These are phyloP conservation scores for Ictidomys tridecemlineatus DNA, from an alignment of 2,113 vertebrate species.

Conservation along the genomic window DNA sequence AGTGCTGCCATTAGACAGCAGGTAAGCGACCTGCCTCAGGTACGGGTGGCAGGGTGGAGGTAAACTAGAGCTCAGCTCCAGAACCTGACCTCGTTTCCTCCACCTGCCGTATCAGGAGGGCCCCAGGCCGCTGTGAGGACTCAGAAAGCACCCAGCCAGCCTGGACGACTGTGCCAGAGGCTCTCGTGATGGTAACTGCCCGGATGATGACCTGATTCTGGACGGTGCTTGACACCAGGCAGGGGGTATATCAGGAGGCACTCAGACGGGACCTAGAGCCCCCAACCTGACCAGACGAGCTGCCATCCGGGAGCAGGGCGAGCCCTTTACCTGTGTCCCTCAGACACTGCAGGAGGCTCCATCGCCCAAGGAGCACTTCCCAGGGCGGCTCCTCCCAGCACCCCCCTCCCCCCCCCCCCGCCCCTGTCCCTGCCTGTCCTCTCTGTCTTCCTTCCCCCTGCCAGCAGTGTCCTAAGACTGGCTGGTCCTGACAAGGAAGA, in stretches of 20 bases:
- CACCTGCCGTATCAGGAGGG: not conserved
- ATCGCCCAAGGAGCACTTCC: not conserved
- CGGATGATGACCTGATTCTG: not conserved
- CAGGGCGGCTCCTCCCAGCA: fast-evolving
- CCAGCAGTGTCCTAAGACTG: not conserved
- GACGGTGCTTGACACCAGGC: slow-evolving; percentile 26
- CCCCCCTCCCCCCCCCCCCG: too few species aligned
- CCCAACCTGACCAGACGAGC: fast-evolving
- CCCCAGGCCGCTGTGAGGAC: not conserved
- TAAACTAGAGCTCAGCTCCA: not conserved
- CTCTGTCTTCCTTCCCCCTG: not conserved
- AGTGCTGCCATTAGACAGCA: not conserved
- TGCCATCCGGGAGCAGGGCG: not conserved
- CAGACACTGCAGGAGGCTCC: not conserved
- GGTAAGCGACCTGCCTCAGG: not conserved
- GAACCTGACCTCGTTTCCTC: not conserved
- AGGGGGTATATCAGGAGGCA: not conserved
- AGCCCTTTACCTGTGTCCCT: not conserved
- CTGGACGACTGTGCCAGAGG: fast-evolving
- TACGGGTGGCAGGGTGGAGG: not conserved
- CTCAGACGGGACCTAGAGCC: not conserved
- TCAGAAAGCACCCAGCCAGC: not conserved
- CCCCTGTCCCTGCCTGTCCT: not conserved
- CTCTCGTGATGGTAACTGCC: not conserved
- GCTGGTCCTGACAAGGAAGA: not conserved